These are phyloP conservation scores for Pammene fasciana DNA, from an alignment of 2,888 invertebrate genomes.

Conservation along the genomic window DNA sequence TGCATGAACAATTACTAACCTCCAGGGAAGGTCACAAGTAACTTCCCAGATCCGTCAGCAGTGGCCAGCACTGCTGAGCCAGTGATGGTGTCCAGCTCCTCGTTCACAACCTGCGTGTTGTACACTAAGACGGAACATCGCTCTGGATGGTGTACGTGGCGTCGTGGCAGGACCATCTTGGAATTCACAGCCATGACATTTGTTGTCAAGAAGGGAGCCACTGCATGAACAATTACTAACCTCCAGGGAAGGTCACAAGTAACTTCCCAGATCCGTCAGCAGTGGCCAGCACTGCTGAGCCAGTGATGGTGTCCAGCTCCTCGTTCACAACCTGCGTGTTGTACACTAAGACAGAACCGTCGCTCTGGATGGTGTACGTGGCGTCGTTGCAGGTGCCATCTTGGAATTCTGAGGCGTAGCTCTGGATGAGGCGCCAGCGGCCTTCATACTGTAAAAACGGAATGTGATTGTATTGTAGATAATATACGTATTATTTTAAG, in stretches of 20 bases:
- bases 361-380: conserved; percentile 44
- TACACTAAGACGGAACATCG: conserved; percentile 47
- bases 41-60: conserved; percentile 68
- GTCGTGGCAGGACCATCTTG: conserved; percentile 48
- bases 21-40: conserved; percentile 54
- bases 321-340: conserved; percentile 48
- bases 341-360: conserved; percentile 48
- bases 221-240: no score
- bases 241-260: conserved; percentile 49
- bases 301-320: conserved; percentile 47
- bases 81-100: conserved; percentile 39
- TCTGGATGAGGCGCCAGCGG: conserved; percentile 55
- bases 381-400: conserved; percentile 56
- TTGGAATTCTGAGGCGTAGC: conserved; percentile 55
- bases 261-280: conserved; percentile 72
- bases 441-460: conserved; percentile 52
- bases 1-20: no score
- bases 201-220: no score
- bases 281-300: conserved; percentile 62
- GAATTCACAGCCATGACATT: no score
- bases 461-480: no score
- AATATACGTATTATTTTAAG: no score
- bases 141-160: conserved; percentile 48
- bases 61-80: conserved; percentile 66
- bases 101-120: conserved; percentile 48